Evolutionary conservation across 2,888 invertebrate genomes (phyloP), one percentile per base, ranked within the genome.

Genomic region (Cosmia trapezina): DNA sequence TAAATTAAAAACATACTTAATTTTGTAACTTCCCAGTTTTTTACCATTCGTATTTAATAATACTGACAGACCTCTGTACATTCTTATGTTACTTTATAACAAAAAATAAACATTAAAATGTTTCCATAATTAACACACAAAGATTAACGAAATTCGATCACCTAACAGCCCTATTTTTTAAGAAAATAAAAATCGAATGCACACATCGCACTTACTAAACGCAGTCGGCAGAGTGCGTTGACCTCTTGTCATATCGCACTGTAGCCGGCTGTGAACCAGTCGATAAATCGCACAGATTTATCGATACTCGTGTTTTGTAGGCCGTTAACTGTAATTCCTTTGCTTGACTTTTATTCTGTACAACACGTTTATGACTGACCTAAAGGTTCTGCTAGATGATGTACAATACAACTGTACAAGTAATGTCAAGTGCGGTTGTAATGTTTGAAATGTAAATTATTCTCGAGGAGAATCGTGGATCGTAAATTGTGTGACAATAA

Each of bases 171-270:
- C 83, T 77, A 83, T 88, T 89, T 88, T 90, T 88, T 86, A 87
- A 87, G 86, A 75, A 85, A 71, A 63, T 57, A 72, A 83, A 83
- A 79, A 69, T 37, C 85, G 87, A 91, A 89, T 90, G 93, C 93
- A 92, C 89, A 91, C 90, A 91, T 88, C 86, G 86, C 88, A 87
- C 78, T 79, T 47, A 86, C 84, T 80, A 84, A 84, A 77, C 86
- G 72, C 73, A 87, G 88, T 41, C 83, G 81, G 22, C 11, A 0
- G 87, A 87, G 94, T 86, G 80, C 92, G 80, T 90, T 90, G 94
- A 92, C 91, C 95, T 87, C 87, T 77, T 84, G 87, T 90, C 94
- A 93, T 95, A 95, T 95, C 93, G 94, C 95, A 94, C 94, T 86
- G 83, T 86, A 71, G 81, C 67, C 83, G 91, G 87, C 78, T 88